These are phyloP conservation scores for Belgica antarctica DNA, from an alignment of 2,888 invertebrate species.

Conservation along the genomic window DNA sequence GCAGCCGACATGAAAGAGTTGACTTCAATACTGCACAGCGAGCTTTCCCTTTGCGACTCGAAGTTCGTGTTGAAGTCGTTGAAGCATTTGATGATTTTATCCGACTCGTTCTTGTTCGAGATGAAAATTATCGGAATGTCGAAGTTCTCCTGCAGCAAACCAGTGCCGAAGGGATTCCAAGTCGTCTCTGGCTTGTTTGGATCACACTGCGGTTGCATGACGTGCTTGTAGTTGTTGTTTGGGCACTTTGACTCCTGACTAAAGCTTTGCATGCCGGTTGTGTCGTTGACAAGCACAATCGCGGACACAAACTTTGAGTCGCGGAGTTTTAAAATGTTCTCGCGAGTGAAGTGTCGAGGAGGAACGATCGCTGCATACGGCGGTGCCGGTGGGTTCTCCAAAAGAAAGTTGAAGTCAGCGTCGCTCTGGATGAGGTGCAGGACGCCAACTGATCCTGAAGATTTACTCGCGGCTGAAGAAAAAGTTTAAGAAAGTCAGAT, in stretches of 20 bases:
- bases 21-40: conserved; percentile 85
- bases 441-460: conserved; percentile 80
- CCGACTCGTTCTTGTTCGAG: conserved; percentile 59
- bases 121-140: conserved; percentile 86
- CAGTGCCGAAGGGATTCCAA: conserved; percentile 81
- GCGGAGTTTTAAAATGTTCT: conserved; percentile 59
- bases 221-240: conserved; percentile 66
- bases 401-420: conserved; percentile 71
- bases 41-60: conserved; percentile 63
- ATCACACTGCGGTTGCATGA: conserved; percentile 57
- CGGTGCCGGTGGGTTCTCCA: conserved; percentile 68
- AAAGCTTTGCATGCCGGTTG: conserved; percentile 52
- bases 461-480: conserved; percentile 49
- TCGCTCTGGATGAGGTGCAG: conserved; percentile 68
- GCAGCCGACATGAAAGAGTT: conserved; percentile 88
- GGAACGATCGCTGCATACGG: conserved; percentile 77
- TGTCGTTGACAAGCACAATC: conserved; percentile 58
- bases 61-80: conserved; percentile 69
- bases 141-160: conserved; percentile 73
- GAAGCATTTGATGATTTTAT: conserved; percentile 63
- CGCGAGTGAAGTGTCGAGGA: conserved; percentile 62
- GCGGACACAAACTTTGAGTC: conserved; percentile 63
- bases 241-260: conserved; percentile 77
- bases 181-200: conserved; percentile 52
- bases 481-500: too few species aligned